Percentiles rank a stretch among this genome's conserved stretches.
phyloP scores from a whole-genome alignment of 1,140 invertebrate genomes.

The Lasaia peninsularis region DNA sequence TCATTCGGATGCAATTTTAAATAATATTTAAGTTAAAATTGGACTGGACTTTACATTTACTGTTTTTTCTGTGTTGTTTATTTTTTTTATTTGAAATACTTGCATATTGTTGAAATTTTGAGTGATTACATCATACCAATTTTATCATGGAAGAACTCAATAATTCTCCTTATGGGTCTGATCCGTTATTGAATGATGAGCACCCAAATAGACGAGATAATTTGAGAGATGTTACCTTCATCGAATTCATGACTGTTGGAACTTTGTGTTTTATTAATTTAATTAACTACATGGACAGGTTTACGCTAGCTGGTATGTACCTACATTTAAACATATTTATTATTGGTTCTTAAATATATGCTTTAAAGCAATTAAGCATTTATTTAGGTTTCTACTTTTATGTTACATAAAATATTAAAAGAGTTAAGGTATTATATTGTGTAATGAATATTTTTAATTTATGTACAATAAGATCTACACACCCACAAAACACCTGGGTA shows the following conservation, averaged over 20 bases:
- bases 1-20: not conserved
- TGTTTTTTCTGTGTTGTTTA: not conserved
- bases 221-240: slow-evolving; percentile 58
- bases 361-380: no score
- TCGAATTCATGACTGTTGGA: slow-evolving; percentile 81
- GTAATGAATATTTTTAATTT: no score
- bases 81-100: no score
- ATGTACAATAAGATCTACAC: no score
- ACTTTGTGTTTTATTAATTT: slow-evolving; percentile 96
- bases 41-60: not conserved
- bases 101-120: no score
- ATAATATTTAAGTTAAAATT: not conserved
- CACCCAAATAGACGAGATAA: slow-evolving; percentile 52
- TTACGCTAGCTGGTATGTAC: slow-evolving; percentile 91
- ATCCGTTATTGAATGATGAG: slow-evolving; percentile 69
- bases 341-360: no score
- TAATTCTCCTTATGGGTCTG: slow-evolving; percentile 78
- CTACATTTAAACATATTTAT: no score
- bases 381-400: no score
- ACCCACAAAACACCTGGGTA: no score
- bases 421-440: no score
- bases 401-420: no score
- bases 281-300: slow-evolving; percentile 99
- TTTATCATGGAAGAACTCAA: slow-evolving; percentile 74
- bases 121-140: slow-evolving; percentile 31